Percentiles rank a stretch among this genome's conserved stretches.
Evolutionary conservation across 2,797 vertebrate genomes (phyloP).

Genomic region (Erethizon dorsatum): DNA sequence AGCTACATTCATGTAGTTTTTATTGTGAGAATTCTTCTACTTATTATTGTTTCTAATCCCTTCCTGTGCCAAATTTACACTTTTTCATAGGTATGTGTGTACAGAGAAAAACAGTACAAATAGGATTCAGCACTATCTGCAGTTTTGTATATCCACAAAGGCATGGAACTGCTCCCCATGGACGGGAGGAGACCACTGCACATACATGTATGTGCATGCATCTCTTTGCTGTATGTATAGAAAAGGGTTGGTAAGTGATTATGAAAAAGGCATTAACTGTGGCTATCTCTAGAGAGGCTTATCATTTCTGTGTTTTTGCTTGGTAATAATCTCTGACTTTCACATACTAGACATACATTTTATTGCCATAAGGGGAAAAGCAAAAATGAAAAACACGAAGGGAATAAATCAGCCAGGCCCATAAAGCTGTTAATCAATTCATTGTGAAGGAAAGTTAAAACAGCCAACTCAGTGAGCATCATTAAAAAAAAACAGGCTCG

Average conservation of each 20-base stretch:
- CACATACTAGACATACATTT: not conserved
- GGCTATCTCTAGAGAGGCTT: not conserved
- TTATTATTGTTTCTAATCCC: not conserved
- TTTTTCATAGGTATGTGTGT: too few relatives aligned
- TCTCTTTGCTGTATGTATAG: not conserved
- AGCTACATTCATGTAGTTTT: not conserved
- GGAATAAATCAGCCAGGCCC: not conserved
- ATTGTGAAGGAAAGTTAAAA: not conserved
- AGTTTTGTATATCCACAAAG: too few relatives aligned
- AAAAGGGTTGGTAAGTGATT: not conserved
- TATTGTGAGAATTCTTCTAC: not conserved
- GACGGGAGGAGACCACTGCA: not conserved
- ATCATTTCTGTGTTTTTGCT: not conserved
- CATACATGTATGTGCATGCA: accelerated
- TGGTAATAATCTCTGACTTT: not conserved
- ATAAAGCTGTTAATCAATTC: not conserved
- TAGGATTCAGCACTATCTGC: too few relatives aligned
- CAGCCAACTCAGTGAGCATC: not conserved
- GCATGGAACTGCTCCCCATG: not conserved
- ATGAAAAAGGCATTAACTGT: not conserved
- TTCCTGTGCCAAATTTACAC: not conserved
- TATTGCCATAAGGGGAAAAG: not conserved
- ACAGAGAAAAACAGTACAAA: too few relatives aligned
- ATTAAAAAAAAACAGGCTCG: not conserved
- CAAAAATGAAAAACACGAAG: not conserved